These are phyloP conservation scores for Lithobates pipiens DNA, from an alignment of 2,797 vertebrate species.

Conservation along the genomic window DNA sequence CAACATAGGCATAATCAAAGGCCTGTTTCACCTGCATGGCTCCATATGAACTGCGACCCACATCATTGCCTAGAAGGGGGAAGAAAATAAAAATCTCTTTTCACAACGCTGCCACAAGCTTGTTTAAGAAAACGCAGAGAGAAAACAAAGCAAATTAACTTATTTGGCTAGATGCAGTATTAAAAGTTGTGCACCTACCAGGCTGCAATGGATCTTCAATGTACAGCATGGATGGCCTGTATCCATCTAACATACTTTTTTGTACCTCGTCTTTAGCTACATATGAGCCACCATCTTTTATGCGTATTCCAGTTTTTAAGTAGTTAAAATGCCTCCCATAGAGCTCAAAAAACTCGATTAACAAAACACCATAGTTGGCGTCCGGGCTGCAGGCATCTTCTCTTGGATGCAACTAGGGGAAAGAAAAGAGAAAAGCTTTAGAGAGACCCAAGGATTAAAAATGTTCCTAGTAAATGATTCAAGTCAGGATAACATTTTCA, in stretches of 20 bases:
- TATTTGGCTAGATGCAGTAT: background rate
- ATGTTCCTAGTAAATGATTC: background rate
- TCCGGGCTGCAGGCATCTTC: conserved; percentile 90
- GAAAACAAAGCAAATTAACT: conserved; percentile 26
- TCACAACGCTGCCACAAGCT: background rate
- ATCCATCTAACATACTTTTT: conserved; percentile 95
- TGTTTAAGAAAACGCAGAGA: background rate
- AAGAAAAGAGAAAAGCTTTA: background rate
- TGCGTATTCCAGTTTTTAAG: conserved; percentile 97
- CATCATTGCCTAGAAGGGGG: conserved; percentile 86
- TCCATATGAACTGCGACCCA: conserved; percentile 95
- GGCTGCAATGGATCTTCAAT: conserved; percentile 97
- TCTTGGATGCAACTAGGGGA: conserved; percentile 89
- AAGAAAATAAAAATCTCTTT: conserved; percentile 39
- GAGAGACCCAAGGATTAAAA: no score
- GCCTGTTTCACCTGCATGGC: conserved; percentile 99
- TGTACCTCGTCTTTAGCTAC: conserved; percentile 98
- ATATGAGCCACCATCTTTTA: conserved; percentile 96
- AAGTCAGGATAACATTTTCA: background rate
- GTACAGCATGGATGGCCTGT: conserved; percentile 96
- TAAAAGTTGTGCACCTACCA: conserved; percentile 75
- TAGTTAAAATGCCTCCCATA: conserved; percentile 98
- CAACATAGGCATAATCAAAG: conserved; percentile 96
- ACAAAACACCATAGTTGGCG: conserved; percentile 95
- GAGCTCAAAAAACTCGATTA: conserved; percentile 98